phyloP scores from a whole-genome alignment of 2,888 invertebrate genomes.

The Hydropsyche betteni region DNA sequence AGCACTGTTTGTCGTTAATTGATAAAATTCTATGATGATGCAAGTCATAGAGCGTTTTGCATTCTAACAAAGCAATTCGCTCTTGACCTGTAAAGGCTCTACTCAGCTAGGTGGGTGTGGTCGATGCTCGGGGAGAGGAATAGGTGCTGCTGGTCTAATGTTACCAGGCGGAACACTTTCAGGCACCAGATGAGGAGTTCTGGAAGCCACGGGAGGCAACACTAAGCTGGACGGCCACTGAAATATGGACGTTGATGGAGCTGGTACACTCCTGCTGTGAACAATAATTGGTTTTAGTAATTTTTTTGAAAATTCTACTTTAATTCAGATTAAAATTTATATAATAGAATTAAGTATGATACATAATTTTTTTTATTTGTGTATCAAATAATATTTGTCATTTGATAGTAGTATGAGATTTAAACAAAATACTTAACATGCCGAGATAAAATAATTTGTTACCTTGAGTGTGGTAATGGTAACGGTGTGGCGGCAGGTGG shows the following conservation, averaged over 20 bases:
- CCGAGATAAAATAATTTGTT: constrained; percentile 43
- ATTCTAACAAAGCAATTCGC: constrained; percentile 66
- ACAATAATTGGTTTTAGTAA: neutral
- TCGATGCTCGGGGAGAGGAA: constrained; percentile 52
- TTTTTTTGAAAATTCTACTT: constrained; percentile 5
- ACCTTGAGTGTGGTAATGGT: constrained; percentile 71
- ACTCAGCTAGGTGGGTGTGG: constrained; percentile 68
- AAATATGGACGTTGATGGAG: constrained; percentile 69
- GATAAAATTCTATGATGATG: neutral
- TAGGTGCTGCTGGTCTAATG: constrained; percentile 60
- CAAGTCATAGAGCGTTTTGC: constrained; percentile 33
- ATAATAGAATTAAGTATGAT: neutral
- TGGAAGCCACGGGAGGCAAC: constrained; percentile 74
- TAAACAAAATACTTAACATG: constrained; percentile 21
- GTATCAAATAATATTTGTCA: neutral
- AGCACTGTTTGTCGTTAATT: neutral
- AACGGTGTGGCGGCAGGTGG: constrained; percentile 64
- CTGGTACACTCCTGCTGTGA: constrained; percentile 66
- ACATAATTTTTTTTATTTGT: neutral
- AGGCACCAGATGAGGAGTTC: constrained; percentile 78
- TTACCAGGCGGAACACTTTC: constrained; percentile 66
- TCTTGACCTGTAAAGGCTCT: constrained; percentile 64
- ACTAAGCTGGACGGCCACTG: constrained; percentile 85
- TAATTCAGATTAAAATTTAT: neutral
- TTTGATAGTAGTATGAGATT: neutral